Conservation (phyloP, 2,113 vertebrate genomes). For the Heterotis niloticus region DNA sequence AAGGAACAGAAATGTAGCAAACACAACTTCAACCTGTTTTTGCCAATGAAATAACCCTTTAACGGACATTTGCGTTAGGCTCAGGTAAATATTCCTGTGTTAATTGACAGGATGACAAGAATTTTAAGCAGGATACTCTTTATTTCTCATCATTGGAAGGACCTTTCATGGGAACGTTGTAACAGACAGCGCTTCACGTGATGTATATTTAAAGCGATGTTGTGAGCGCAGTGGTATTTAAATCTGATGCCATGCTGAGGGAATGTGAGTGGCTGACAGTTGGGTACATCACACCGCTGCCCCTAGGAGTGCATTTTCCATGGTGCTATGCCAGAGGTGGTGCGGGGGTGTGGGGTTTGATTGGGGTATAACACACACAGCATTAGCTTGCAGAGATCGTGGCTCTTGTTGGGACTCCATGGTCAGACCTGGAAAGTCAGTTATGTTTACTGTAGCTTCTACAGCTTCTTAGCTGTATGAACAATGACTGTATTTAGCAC, state of each 20-base stretch:
- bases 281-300: not conserved
- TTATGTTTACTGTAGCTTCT: constrained; percentile 13
- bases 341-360: not conserved
- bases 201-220: not conserved
- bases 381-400: not conserved
- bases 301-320: not conserved
- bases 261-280: not conserved
- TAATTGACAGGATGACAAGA: not conserved
- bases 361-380: not conserved
- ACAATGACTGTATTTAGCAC: constrained; percentile 54
- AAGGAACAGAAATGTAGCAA: too few species aligned
- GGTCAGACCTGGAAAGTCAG: not conserved
- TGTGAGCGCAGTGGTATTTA: not conserved
- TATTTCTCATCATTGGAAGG: not conserved
- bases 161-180: not conserved
- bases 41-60: too few species aligned
- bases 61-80: too few species aligned
- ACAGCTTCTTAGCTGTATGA: constrained; percentile 38
- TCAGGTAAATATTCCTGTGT: too few species aligned
- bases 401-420: not conserved
- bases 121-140: not conserved
- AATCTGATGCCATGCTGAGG: not conserved
- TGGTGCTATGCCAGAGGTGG: not conserved
- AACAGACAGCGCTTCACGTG: not conserved
- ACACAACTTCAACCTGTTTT: too few species aligned